phyloP scores from a whole-genome alignment of 2,797 vertebrate genomes.

The Valencia hispanica region DNA sequence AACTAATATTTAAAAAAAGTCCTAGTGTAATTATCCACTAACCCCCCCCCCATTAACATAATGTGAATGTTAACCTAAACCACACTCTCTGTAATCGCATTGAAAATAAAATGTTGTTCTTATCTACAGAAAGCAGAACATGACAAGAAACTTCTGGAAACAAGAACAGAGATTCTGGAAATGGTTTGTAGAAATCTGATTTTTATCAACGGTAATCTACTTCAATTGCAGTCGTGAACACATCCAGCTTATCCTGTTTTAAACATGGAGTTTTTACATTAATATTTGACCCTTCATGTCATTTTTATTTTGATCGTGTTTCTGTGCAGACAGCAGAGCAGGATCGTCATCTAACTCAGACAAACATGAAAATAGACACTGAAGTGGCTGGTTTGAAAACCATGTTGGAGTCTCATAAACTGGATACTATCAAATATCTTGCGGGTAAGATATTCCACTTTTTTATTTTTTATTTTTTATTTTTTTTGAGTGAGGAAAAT shows the following conservation, averaged over 20 bases:
- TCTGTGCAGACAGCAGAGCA: constrained; percentile 87
- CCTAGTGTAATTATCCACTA: too few relatives aligned
- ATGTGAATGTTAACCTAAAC: background rate
- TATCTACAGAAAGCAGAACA: constrained; percentile 86
- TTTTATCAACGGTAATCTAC: background rate
- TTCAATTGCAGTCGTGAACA: too few relatives aligned
- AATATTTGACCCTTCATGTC: too few relatives aligned
- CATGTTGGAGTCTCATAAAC: constrained; percentile 94
- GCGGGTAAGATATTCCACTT: constrained; percentile 85
- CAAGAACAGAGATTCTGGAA: constrained; percentile 89
- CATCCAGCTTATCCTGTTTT: too few relatives aligned
- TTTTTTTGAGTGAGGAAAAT: background rate
- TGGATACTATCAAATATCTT: constrained; percentile 97
- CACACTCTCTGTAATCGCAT: background rate
- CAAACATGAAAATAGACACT: constrained; percentile 94
- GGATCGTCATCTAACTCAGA: constrained; percentile 88
- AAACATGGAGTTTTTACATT: background rate
- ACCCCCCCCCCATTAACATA: too few relatives aligned
- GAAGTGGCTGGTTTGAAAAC: constrained; percentile 97
- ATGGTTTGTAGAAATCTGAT: constrained; percentile 84
- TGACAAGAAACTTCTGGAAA: constrained; percentile 89
- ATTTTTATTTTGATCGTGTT: background rate
- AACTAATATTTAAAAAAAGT: too few relatives aligned
- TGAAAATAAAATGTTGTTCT: background rate
- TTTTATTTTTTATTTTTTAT: too few relatives aligned